Evolutionary conservation across 30 jellyfish, hydroid and myxozoan species (phyloP).

Genomic region (Aurelia sp.): DNA sequence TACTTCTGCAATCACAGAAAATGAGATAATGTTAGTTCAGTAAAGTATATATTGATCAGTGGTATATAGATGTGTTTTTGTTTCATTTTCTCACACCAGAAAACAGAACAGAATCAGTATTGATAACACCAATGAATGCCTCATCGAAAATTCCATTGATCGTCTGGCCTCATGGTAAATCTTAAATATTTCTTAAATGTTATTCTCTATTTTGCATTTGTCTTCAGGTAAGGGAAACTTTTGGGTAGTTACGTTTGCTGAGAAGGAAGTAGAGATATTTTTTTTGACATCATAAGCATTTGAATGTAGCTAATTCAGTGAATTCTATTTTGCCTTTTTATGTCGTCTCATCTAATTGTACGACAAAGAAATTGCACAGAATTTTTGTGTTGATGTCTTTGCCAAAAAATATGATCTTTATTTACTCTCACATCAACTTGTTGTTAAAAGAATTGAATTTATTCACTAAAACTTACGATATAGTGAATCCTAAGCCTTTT

Average conservation of each 20-base stretch:
- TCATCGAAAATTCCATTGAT: constrained; percentile 34
- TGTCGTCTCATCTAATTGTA: too few relatives aligned
- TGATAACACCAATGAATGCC: background rate
- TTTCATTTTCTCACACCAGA: background rate
- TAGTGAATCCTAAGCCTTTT: too few relatives aligned
- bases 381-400: too few relatives aligned
- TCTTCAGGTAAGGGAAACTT: background rate
- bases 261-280: background rate
- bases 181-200: background rate
- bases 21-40: too few relatives aligned
- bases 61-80: background rate
- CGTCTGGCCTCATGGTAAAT: constrained; percentile 40
- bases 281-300: too few relatives aligned
- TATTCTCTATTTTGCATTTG: background rate
- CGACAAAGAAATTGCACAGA: background rate
- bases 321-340: too few relatives aligned
- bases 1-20: too few relatives aligned
- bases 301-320: too few relatives aligned
- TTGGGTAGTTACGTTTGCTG: background rate
- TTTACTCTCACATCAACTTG: too few relatives aligned
- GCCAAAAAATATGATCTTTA: too few relatives aligned
- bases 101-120: constrained; percentile 1
- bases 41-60: background rate
- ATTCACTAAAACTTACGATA: background rate
- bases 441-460: background rate